Evolutionary conservation across 1,140 invertebrate species (phyloP).

Genomic region (Pogonomyrmex californicus): DNA sequence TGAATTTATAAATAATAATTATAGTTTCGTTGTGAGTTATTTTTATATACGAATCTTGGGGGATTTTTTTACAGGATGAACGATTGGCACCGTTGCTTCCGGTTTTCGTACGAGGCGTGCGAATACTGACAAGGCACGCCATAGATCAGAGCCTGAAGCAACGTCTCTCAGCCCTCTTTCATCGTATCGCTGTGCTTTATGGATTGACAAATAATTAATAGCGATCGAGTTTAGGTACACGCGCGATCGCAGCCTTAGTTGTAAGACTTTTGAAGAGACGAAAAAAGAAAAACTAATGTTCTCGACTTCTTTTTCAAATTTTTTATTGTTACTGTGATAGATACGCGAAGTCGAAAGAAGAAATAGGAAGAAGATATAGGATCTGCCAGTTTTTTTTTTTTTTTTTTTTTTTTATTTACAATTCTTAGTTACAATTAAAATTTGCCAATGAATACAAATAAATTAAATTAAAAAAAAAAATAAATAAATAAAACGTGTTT

Average conservation of each 20-base stretch:
- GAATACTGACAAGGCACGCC: constrained; percentile 89
- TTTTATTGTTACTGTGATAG: constrained; percentile 38
- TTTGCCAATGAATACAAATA: not conserved
- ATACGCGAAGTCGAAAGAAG: not conserved
- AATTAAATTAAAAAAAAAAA: not conserved
- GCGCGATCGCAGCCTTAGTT: constrained; percentile 38
- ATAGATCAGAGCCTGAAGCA: constrained; percentile 88
- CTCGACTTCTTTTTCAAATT: constrained; percentile 37
- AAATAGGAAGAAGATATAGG: not conserved
- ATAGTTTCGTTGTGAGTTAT: not conserved
- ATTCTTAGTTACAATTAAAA: constrained; percentile 5
- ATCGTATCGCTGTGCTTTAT: constrained; percentile 89
- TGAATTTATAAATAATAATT: not conserved
- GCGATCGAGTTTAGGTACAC: not conserved
- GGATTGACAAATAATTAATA: constrained; percentile 86
- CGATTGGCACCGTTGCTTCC: constrained; percentile 89
- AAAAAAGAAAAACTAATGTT: constrained; percentile 23
- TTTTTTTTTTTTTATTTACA: not conserved
- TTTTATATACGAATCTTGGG: not conserved
- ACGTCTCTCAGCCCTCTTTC: constrained; percentile 88
- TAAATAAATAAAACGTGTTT: not conserved
- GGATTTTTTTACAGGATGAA: constrained; percentile 85
- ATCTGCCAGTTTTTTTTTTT: not conserved
- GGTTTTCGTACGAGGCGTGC: constrained; percentile 89
- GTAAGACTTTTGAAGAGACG: constrained; percentile 9